Conservation (phyloP, 1,140 invertebrate species). For the Bombus confusus region DNA sequence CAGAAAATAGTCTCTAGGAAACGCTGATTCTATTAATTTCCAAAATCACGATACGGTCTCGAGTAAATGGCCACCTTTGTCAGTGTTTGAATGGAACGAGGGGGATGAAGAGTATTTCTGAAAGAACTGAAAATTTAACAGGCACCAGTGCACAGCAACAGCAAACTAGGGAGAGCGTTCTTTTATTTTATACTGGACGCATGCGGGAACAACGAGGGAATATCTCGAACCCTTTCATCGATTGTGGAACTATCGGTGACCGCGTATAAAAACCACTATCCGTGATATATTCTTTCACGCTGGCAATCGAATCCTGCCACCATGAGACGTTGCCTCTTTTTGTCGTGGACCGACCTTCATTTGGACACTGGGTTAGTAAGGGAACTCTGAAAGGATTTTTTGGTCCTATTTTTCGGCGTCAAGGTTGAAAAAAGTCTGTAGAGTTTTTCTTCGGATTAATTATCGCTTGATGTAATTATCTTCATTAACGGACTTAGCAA, state of each 20-base stretch:
- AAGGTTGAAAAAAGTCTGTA: background rate
- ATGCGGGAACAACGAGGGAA: conserved; percentile 36
- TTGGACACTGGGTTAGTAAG: background rate
- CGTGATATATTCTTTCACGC: conserved; percentile 68
- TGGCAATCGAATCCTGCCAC: conserved; percentile 41
- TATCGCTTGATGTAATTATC: background rate
- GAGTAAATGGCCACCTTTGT: no score
- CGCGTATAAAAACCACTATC: background rate
- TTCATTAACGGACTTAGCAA: background rate
- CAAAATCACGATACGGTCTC: no score
- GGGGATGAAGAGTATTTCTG: background rate
- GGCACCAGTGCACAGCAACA: conserved; percentile 17
- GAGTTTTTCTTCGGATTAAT: background rate
- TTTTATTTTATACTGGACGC: conserved; percentile 56
- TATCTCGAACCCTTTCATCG: conserved; percentile 60
- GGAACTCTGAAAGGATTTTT: background rate
- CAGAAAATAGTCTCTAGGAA: no score
- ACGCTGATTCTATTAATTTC: no score
- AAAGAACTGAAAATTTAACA: conserved; percentile 69
- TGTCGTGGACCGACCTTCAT: background rate
- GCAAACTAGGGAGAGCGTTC: conserved; percentile 12
- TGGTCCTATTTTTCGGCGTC: background rate
- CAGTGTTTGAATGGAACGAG: background rate
- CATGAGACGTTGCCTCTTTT: conserved; percentile 20
- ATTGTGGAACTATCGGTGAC: conserved; percentile 3